These are phyloP conservation scores for Cynoglossus semilaevis DNA, from an alignment of 2,113 vertebrate species.

Conservation along the genomic window DNA sequence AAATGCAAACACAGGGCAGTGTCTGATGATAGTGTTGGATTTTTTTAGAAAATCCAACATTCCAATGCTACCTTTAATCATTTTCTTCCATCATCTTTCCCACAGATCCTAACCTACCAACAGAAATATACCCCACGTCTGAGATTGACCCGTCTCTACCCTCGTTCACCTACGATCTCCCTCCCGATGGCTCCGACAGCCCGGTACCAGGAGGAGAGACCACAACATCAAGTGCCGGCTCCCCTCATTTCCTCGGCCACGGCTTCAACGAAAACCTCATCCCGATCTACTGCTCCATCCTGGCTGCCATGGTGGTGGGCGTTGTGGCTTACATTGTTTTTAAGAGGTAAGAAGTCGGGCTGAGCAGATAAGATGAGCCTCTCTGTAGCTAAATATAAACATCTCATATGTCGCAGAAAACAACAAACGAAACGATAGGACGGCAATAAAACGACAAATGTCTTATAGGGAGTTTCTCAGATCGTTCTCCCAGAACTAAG, in stretches of 20 bases:
- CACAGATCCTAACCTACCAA: conserved; percentile 67
- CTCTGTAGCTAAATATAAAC: conserved; percentile 7
- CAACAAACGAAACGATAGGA: too few relatives aligned
- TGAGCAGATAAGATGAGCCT: conserved; percentile 1
- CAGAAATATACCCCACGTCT: conserved; percentile 26
- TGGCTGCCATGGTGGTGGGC: conserved; percentile 92
- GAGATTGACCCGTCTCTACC: conserved; percentile 37
- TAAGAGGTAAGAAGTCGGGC: conserved; percentile 83
- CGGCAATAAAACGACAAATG: too few relatives aligned
- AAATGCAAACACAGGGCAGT: too few relatives aligned
- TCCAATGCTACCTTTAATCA: too few relatives aligned
- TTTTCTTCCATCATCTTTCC: conserved; percentile 7
- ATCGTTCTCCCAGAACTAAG: not conserved
- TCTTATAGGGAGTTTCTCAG: too few relatives aligned
- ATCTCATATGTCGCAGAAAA: too few relatives aligned
- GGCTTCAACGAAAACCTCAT: conserved; percentile 91
- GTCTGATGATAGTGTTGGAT: too few relatives aligned
- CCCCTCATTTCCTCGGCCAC: conserved; percentile 80
- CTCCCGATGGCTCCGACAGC: conserved; percentile 38
- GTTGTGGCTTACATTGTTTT: conserved; percentile 92
- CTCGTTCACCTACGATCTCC: conserved; percentile 53
- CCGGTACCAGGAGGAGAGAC: conserved; percentile 61
- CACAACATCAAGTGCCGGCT: conserved; percentile 83
- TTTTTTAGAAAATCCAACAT: too few relatives aligned
- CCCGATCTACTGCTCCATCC: conserved; percentile 96